phyloP scores from a whole-genome alignment of 2,113 vertebrate species.

The Otis tarda region DNA sequence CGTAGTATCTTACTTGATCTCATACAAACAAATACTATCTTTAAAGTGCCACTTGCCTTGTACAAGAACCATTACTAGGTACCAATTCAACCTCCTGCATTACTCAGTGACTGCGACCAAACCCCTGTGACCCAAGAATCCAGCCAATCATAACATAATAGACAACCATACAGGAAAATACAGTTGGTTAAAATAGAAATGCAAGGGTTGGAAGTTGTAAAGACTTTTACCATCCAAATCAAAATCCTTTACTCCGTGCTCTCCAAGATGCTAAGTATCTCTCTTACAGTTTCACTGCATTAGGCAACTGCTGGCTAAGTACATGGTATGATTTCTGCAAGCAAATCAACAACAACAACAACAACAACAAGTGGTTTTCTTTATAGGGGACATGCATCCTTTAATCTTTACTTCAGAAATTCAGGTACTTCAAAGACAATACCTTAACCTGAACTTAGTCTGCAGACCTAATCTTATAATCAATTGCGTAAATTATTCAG shows the following conservation, averaged over 20 bases:
- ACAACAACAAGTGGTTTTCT: not conserved
- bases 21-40: not conserved
- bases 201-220: not conserved
- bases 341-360: not conserved
- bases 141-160: not conserved
- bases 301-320: not conserved
- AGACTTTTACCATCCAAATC: not conserved
- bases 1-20: not conserved
- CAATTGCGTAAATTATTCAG: not conserved
- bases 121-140: not conserved
- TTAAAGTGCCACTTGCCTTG: not conserved
- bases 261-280: not conserved
- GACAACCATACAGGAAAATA: not conserved
- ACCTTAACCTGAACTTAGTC: not conserved
- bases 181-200: not conserved
- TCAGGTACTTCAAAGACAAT: not conserved
- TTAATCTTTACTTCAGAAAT: not conserved
- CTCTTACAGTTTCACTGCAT: not conserved
- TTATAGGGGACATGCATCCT: not conserved
- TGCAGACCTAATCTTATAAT: not conserved
- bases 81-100: not conserved
- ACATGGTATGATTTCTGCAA: not conserved
- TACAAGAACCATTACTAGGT: not conserved
- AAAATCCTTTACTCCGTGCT: not conserved
- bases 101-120: not conserved